These are phyloP conservation scores for Macrotrachela quadricornifera DNA, from an alignment of 1,140 invertebrate species.

Conservation along the genomic window DNA sequence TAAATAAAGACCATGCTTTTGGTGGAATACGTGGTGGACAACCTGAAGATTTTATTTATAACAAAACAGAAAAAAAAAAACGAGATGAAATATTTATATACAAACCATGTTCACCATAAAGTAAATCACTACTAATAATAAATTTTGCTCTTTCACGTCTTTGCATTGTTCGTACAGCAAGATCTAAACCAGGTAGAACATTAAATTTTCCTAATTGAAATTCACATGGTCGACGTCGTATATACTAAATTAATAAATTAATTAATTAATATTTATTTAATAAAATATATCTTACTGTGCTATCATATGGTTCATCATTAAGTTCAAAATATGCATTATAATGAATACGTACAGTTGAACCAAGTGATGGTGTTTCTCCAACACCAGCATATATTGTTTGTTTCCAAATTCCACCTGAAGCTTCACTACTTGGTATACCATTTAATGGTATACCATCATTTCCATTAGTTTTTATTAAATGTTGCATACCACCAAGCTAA, in stretches of 20 bases:
- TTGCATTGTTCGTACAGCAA: constrained; percentile 5
- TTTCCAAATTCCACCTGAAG: background rate
- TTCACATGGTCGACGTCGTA: constrained; percentile 1
- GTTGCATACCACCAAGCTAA: no score
- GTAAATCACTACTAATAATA: constrained; percentile 4
- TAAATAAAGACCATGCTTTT: constrained; percentile 1
- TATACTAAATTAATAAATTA: background rate
- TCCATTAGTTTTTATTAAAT: no score
- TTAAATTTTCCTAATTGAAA: background rate
- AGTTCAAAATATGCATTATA: constrained; percentile 9
- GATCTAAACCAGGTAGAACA: background rate
- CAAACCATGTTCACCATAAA: background rate
- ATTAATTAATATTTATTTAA: no score
- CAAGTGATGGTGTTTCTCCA: background rate
- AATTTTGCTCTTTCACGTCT: constrained; percentile 5
- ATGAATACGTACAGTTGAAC: constrained; percentile 1
- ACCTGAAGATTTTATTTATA: background rate
- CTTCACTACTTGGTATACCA: no score
- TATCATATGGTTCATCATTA: constrained; percentile 9
- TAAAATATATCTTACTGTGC: background rate
- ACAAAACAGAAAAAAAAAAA: no score
- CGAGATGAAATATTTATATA: no score
- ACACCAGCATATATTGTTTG: background rate
- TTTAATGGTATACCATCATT: no score
- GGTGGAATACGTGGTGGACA: constrained; percentile 7